phyloP scores from a whole-genome alignment of 92 coral and sea anemone genomes.

The Paramuricea clavata region DNA sequence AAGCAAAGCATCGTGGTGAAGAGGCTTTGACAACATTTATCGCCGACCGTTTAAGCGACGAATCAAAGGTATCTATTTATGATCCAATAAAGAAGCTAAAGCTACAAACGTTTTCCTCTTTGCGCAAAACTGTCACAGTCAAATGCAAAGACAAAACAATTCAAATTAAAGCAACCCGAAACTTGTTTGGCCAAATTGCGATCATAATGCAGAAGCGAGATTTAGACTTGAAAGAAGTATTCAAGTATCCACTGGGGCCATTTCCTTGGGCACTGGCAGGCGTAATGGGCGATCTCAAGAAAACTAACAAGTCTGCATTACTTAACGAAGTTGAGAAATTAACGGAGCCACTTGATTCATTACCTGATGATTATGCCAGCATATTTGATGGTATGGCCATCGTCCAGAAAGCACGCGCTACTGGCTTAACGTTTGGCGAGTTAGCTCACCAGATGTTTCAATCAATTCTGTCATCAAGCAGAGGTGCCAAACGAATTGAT shows the following conservation, averaged over 20 bases:
- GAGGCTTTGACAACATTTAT: no score
- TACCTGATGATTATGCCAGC: not conserved
- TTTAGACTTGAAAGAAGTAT: not conserved
- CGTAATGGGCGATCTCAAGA: not conserved
- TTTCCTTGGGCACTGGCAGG: not conserved
- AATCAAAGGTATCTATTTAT: no score
- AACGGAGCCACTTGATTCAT: not conserved
- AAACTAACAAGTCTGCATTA: not conserved
- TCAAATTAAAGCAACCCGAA: not conserved
- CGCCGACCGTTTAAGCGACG: no score
- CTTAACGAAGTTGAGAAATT: not conserved
- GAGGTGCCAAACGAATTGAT: not conserved
- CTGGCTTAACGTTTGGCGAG: not conserved
- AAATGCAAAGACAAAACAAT: not conserved
- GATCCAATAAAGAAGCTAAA: not conserved
- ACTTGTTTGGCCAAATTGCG: not conserved
- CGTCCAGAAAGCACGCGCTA: not conserved
- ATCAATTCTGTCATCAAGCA: not conserved
- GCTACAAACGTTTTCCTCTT: not conserved
- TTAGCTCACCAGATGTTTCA: not conserved
- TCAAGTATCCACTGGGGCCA: not conserved
- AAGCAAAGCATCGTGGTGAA: no score
- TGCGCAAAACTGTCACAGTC: not conserved
- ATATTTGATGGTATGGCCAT: slow-evolving; percentile 6
- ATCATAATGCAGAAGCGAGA: not conserved